Evolutionary conservation across 1,140 invertebrate species (phyloP).

Genomic region (Brachionus rotundiformis): DNA sequence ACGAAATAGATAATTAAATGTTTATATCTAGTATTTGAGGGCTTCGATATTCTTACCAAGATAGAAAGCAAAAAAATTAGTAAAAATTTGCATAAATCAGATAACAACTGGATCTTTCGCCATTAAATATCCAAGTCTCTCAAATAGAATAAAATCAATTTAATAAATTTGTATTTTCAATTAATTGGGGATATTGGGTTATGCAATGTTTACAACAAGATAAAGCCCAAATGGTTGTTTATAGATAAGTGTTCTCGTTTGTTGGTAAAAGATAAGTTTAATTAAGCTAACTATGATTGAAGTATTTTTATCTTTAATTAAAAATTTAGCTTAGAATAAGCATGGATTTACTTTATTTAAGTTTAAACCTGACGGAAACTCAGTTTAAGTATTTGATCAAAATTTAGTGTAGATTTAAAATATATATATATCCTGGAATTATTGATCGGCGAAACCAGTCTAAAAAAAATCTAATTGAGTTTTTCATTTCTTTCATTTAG

Average conservation of each 20-base stretch:
- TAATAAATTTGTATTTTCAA: too few species aligned
- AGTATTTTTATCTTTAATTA: slow-evolving; percentile 18
- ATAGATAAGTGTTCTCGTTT: background rate
- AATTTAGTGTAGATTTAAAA: background rate
- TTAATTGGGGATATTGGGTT: background rate
- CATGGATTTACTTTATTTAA: background rate
- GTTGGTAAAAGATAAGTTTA: background rate
- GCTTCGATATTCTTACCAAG: too few species aligned
- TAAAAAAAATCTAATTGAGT: background rate
- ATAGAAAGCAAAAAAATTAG: too few species aligned
- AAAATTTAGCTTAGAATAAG: background rate
- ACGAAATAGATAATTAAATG: too few species aligned
- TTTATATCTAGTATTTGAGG: too few species aligned
- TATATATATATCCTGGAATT: too few species aligned
- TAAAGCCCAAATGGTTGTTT: background rate
- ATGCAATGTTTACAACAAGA: background rate
- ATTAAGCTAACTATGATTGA: background rate
- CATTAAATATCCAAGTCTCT: too few species aligned
- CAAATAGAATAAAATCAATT: too few species aligned
- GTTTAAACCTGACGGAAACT: background rate
- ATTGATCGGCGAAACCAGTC: background rate
- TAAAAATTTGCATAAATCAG: too few species aligned
- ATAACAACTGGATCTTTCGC: too few species aligned
- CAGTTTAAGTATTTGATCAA: background rate
- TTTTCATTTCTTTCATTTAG: too few species aligned